These are phyloP conservation scores for Terebella lapidaria DNA, from an alignment of 2,888 invertebrate species.

Conservation along the genomic window DNA sequence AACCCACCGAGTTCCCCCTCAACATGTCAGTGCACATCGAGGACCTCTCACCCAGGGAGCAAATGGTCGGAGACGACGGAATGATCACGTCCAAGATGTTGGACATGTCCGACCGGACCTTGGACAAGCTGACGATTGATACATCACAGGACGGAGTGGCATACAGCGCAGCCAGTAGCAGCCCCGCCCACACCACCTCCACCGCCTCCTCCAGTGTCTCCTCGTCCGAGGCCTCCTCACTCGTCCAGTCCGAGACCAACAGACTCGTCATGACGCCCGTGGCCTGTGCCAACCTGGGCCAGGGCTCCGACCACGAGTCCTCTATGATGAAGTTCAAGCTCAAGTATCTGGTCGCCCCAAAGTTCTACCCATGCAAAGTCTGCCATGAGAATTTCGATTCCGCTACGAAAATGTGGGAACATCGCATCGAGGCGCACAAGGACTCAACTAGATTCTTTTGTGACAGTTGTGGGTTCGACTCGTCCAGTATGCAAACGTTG, in stretches of 20 bases:
- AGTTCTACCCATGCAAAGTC: not conserved
- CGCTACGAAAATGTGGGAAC: constrained; percentile 19
- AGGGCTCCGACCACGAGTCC: not conserved
- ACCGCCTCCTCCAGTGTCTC: not conserved
- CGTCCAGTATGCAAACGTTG: constrained; percentile 12
- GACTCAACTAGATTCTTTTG: constrained; percentile 13
- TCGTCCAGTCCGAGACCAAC: not conserved
- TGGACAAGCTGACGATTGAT: not conserved
- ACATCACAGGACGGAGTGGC: not conserved
- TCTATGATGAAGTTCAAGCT: constrained; percentile 16
- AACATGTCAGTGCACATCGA: constrained; percentile 2
- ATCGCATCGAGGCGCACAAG: constrained; percentile 11
- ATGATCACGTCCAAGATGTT: not conserved
- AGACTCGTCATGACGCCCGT: not conserved
- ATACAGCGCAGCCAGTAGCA: not conserved
- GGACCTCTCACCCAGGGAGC: not conserved
- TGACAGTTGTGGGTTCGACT: constrained; percentile 15
- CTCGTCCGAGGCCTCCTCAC: not conserved
- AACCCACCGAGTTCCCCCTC: not conserved
- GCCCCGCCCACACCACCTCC: not conserved
- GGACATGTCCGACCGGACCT: not conserved
- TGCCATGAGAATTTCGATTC: constrained; percentile 17
- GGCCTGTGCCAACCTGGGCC: not conserved
- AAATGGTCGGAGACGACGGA: not conserved
- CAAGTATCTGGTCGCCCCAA: not conserved